Evolutionary conservation across 2,797 vertebrate genomes (phyloP), one percentile per base, ranked within the genome.

Genomic region (Myiotriccus ornatus): DNA sequence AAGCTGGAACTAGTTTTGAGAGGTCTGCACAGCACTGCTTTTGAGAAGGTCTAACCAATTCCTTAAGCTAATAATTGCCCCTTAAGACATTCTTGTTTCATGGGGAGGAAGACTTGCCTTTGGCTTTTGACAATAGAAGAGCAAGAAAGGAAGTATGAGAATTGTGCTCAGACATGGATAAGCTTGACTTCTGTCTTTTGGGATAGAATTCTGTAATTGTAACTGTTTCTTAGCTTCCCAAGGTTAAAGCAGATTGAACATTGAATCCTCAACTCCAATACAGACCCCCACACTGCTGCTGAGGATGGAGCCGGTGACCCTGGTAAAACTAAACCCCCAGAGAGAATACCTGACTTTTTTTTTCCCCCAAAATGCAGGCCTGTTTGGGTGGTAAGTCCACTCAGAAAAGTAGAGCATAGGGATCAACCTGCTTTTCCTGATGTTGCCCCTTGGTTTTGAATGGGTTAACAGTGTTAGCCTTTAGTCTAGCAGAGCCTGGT

Each of bases 391-490:
- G 4, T 30, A 80, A 84, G 2, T 57, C 34, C 13, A 2, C 73
- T 84, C 0, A 1, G 32, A 76, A 9, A 53, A 34, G 41, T 10
- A 52, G 22, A 81, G 20, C 35, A 23, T 9, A 46, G 28, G 57
- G 13, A 44, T 47, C 49, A 70, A 16, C 18, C 27, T 84, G 39
- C 57, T 76, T 52, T 73, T 87, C 21, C 59, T 64, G 14, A 18
- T 35, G 24, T 35, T 32, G 49, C 34, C 49, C 2, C 19, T 32
- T 74, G 53, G 70, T 39, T 53, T 46, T 47, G 90, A 95, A 87
- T 78, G 44, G 59, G 91, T 96, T 96, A 95, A 90, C 16, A 81
- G 16, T 12, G 28, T 24, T 68, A 81, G 32, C 60, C 59, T 85
- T 93, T 90, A 52, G 39, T 53, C 23, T 50, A 57, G 37, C 62